Conservation (phyloP, 2,888 invertebrate genomes). For the Keiferia lycopersicella region DNA sequence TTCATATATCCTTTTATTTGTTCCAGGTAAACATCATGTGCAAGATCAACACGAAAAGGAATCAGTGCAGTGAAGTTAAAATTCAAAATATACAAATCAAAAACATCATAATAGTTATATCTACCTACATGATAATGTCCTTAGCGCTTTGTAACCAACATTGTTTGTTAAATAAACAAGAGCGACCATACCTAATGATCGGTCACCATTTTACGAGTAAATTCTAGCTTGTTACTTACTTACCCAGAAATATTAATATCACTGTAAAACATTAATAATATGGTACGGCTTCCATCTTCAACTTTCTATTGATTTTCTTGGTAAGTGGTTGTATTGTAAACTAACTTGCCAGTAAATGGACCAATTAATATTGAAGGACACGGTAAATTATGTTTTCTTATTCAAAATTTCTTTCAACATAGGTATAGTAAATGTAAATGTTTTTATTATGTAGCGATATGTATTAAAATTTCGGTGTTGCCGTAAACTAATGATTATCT, state of each 20-base stretch:
- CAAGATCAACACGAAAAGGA: neutral
- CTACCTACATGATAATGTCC: neutral
- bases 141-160: neutral
- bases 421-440: no score
- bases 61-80: neutral
- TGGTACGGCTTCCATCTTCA: neutral
- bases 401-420: no score
- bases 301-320: slow-evolving; percentile 17
- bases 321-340: slow-evolving; percentile 1
- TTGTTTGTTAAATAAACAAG: neutral
- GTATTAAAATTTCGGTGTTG: no score
- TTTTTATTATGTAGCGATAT: no score
- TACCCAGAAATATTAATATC: slow-evolving; percentile 11
- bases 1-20: slow-evolving; percentile 8
- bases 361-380: neutral
- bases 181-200: neutral
- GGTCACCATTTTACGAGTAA: neutral
- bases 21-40: slow-evolving; percentile 10
- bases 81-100: neutral
- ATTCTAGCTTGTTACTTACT: neutral
- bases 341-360: neutral
- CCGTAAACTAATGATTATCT: no score
- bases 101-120: neutral
- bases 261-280: slow-evolving; percentile 7
- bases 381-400: neutral